Evolutionary conservation across 2,113 vertebrate genomes (phyloP), one percentile per base, ranked within the genome.

Genomic region (Elanus axillaris): DNA sequence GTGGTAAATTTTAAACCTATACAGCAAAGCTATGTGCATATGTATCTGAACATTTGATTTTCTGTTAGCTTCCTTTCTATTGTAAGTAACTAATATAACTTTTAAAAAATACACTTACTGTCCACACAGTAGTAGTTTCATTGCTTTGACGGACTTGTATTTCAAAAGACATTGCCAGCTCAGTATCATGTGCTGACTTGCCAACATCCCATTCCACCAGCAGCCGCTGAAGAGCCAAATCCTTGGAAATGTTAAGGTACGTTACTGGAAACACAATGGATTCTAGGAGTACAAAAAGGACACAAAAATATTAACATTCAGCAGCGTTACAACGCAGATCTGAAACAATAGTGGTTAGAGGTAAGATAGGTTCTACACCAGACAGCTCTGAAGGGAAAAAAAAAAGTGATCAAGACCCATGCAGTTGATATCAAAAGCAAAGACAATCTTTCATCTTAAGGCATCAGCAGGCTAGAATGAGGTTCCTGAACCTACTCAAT

Each of bases 181-280:
- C 86, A 91, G 94, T 89, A 16, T 92, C 76, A 52, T 94, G 75
- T 0, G 82, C 69, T 91, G 87, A 26, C 16, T 45, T 83, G 52
- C 5, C 81, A 88, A 98, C 88, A 50, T 86, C 90, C 98, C 98
- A 98, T 67, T 98, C 93, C 76, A 98, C 71, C 60, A 95, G 47
- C 50, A 98, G 84, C 42, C 2, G n/a, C 25, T 98, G 98, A 69
- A 55, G 60, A 75, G 31, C 1, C 43, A 66, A 73, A 73, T 96
- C 79, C 72, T 86, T 56, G 59, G 95, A 96, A 94, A 98, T 2
- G 0, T 69, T 93, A 75, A 98, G 64, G 60, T 93, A 95, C 0
- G 7, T 91, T 53, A 97, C 94, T 60, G 82, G 86, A 95, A 97
- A 87, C 11, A 73, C 84, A 60, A 13, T 4, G 3, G 72, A 67